A percentile compares a stretch with the other conserved stretches of the same genome.
Conservation (phyloP, 2,797 vertebrate species). For the Notoglanidium macrostoma region DNA sequence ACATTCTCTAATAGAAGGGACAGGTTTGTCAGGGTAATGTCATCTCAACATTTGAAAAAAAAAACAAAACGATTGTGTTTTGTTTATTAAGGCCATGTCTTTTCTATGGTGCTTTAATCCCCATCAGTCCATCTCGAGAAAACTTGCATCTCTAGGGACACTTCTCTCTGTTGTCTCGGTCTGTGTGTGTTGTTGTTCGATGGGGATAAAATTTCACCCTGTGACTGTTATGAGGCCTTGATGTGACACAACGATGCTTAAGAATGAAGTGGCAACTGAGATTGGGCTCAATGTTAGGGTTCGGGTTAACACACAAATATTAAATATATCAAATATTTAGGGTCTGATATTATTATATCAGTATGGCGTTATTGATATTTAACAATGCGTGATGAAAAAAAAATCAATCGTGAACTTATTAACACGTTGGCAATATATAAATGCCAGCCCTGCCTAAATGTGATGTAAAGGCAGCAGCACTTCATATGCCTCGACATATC, state of each 20-base stretch:
- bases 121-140: neutral
- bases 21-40: constrained; percentile 55
- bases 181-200: neutral
- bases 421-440: neutral
- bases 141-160: neutral
- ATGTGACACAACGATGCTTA: neutral
- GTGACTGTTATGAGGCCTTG: neutral
- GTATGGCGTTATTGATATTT: neutral
- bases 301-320: neutral
- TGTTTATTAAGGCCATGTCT: constrained; percentile 30
- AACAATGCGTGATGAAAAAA: neutral
- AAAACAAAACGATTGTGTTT: neutral
- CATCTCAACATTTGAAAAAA: constrained; percentile 2
- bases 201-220: neutral
- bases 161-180: constrained; percentile 3
- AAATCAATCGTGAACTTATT: neutral
- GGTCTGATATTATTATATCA: neutral
- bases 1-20: constrained; percentile 61
- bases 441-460: neutral
- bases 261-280: neutral
- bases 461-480: neutral
- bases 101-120: neutral
- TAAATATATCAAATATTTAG: neutral
- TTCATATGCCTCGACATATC: too few relatives aligned
- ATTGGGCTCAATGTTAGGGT: neutral